Conservation (phyloP, 30 jellyfish, hydroid and myxozoan genomes). For the Cassiopea xamachana region DNA sequence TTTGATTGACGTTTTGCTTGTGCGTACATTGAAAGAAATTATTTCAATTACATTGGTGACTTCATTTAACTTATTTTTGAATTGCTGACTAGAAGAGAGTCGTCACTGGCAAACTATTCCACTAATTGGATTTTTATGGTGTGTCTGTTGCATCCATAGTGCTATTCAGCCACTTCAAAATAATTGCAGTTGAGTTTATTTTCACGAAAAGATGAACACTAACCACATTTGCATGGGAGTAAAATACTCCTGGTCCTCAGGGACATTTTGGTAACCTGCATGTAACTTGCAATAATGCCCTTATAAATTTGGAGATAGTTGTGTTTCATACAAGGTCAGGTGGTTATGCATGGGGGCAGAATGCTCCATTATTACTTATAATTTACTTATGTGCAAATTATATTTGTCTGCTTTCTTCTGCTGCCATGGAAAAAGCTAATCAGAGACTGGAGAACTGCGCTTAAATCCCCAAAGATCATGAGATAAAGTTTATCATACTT, state of each 20-base stretch:
- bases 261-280: neutral
- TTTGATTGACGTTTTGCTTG: neutral
- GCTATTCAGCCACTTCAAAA: neutral
- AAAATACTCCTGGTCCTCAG: neutral
- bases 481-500: neutral
- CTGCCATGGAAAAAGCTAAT: neutral
- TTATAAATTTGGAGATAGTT: neutral
- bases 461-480: neutral
- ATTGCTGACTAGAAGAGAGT: neutral
- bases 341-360: conserved; percentile 40
- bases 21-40: neutral
- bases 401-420: neutral
- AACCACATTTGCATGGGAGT: conserved; percentile 10
- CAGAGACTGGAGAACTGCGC: neutral
- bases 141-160: neutral
- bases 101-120: neutral
- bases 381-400: neutral
- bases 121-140: neutral
- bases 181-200: neutral
- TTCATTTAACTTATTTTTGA: neutral
- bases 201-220: neutral
- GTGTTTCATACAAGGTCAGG: neutral
- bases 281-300: neutral
- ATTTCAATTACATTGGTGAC: neutral
- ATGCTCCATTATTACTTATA: conserved; percentile 11